Percentiles rank a stretch among this genome's conserved stretches.
These are phyloP conservation scores for Cyprinodon brontotheroides DNA, from an alignment of 2,113 vertebrate genomes.

Conservation along the genomic window DNA sequence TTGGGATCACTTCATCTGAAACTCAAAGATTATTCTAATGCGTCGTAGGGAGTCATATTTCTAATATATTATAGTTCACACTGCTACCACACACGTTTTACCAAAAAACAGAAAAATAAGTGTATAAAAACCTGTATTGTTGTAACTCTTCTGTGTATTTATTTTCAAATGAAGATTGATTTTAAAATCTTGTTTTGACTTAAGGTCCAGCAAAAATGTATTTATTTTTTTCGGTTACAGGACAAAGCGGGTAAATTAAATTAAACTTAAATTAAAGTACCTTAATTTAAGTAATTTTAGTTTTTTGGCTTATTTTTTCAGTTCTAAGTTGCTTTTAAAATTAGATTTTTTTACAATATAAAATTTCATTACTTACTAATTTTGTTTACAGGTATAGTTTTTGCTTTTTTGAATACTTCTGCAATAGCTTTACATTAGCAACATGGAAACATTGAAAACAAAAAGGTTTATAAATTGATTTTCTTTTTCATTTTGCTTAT, in stretches of 20 bases:
- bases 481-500: conserved; percentile 25
- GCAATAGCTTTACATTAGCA: conserved; percentile 25
- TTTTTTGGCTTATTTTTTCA: background rate
- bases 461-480: conserved; percentile 25
- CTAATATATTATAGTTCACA: background rate
- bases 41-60: background rate
- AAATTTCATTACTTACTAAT: background rate
- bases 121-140: background rate
- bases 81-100: background rate
- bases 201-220: too few species aligned
- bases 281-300: background rate
- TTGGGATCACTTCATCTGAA: too few species aligned
- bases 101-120: background rate
- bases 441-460: conserved; percentile 20
- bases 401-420: background rate
- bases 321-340: background rate
- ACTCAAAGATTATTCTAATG: background rate
- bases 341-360: background rate
- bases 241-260: too few species aligned
- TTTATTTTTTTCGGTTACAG: too few species aligned
- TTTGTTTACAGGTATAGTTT: background rate
- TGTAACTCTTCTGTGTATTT: background rate
- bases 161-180: too few species aligned
- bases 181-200: too few species aligned
- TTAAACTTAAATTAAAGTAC: too few species aligned